Conservation (phyloP, 2,113 vertebrate genomes). For the Platycercus adscitus region DNA sequence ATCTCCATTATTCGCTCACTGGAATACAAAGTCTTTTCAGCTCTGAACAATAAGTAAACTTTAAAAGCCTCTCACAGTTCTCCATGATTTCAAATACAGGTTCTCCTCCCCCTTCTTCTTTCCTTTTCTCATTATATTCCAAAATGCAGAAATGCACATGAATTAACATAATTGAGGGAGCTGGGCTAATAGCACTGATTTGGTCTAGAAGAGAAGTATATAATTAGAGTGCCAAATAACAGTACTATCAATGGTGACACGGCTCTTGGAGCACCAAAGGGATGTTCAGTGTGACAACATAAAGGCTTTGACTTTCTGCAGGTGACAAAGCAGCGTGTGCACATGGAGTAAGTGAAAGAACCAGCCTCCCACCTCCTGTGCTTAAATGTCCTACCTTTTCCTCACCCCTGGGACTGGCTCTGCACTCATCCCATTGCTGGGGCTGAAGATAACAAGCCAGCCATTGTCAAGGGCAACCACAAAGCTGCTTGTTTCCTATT, state of each 20-base stretch:
- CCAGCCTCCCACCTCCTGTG: not conserved
- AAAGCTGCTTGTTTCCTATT: not conserved
- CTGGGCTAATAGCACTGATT: not conserved
- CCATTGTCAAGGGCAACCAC: not conserved
- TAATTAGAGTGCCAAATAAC: not conserved
- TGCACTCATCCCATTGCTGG: not conserved
- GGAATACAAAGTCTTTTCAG: not conserved
- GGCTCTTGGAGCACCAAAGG: not conserved
- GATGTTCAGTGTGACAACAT: not conserved
- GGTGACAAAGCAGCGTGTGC: not conserved
- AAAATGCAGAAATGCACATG: not conserved
- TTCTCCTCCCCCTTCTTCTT: conserved; percentile 1
- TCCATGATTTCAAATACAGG: not conserved
- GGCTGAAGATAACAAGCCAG: not conserved
- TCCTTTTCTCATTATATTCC: not conserved
- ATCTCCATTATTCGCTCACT: not conserved
- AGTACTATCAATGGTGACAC: not conserved
- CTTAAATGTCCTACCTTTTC: not conserved
- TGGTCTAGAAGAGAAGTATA: not conserved
- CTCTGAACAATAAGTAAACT: not conserved
- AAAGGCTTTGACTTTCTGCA: not conserved
- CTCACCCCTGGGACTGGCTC: not conserved
- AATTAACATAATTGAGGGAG: not conserved
- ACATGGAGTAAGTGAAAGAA: not conserved
- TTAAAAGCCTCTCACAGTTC: not conserved